Evolutionary conservation across 2,113 vertebrate species (phyloP).

Genomic region (Mustela nigripes): DNA sequence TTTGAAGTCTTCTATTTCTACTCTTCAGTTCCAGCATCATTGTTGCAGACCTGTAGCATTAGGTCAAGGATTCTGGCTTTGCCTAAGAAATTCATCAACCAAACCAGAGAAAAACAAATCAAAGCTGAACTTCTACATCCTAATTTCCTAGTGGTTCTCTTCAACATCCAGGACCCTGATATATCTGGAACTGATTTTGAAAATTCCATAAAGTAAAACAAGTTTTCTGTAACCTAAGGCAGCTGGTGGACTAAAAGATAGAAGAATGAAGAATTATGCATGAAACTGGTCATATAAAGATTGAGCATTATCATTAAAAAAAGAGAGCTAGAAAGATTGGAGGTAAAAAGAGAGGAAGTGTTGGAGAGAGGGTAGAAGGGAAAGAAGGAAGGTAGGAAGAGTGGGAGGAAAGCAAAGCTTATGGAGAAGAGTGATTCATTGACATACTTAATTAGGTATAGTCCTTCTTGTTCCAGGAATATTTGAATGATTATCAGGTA

Average conservation of each 20-base stretch:
- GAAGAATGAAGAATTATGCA: not conserved
- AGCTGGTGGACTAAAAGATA: conserved; percentile 4
- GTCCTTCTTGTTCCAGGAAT: not conserved
- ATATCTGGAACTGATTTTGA: conserved; percentile 75
- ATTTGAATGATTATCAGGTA: not conserved
- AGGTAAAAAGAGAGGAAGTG: not conserved
- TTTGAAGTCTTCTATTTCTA: conserved; percentile 73
- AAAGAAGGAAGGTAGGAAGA: not conserved
- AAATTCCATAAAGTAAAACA: conserved; percentile 62
- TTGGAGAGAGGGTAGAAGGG: not conserved
- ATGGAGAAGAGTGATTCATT: not conserved
- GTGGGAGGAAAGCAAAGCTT: not conserved
- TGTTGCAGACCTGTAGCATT: conserved; percentile 61
- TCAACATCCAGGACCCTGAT: conserved; percentile 49
- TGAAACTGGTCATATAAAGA: not conserved
- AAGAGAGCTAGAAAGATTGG: not conserved
- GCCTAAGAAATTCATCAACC: conserved; percentile 60
- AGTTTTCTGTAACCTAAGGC: conserved; percentile 25
- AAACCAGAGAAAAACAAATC: conserved; percentile 60
- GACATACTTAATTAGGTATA: not conserved
- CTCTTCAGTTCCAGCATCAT: conserved; percentile 65
- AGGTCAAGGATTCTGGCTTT: conserved; percentile 65
- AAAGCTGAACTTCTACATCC: conserved; percentile 67
- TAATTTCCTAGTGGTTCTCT: conserved; percentile 71
- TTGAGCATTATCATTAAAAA: not conserved